Base-by-base conservation (phyloP, 2,797 vertebrate genomes). In the Pseudocheirus occidentalis region DNA sequence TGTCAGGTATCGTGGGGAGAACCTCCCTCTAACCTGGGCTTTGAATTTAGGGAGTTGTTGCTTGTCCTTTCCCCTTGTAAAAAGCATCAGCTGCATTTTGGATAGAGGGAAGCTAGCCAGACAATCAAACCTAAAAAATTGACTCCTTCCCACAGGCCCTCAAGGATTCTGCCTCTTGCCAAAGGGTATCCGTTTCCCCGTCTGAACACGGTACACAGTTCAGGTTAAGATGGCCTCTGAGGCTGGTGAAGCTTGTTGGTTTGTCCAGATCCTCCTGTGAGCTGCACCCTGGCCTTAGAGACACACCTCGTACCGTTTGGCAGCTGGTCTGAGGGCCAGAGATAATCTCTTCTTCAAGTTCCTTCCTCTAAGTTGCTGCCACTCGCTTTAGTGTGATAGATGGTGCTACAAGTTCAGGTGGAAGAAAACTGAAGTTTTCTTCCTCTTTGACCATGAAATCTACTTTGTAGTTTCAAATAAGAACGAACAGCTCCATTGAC, bases 281-380 rank as follows among this genome's bases (percentile, higher is more conserved):
- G 73, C 97, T 97, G 98, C 96, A 98, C 97, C 98, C 94, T 97
- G 96, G 94, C 98, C 98, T 94, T 93, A 96, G 96, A 97, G 97
- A 98, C 97, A 98, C 98, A 98, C 98, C 96, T 98, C 91, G 96
- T 95, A 95, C 97, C 96, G 92, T 97, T 95, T 98, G 98, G 97
- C 97, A 28, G 95, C 93, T 98, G 97, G 94, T 98, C 95, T 96
- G 95, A 97, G 98, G 94, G 95, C 95, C 97, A 97, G 96, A 98
- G 97, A 98, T 98, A 97, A 97, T 98, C 98, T 98, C 97, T 97
- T 94, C 97, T 96, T 96, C 96, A 98, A 98, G 98, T 97, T 96
- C 95, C 96, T 93, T 96, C 95, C 97, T 96, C 95, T 92, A 52
- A 98, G 96, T 40, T 56, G 91, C 54, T 93, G 89, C 9, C 56